A percentile compares a stretch with the other conserved stretches of the same genome.
Conservation (phyloP, 2,113 vertebrate species). For the Procavia capensis region DNA sequence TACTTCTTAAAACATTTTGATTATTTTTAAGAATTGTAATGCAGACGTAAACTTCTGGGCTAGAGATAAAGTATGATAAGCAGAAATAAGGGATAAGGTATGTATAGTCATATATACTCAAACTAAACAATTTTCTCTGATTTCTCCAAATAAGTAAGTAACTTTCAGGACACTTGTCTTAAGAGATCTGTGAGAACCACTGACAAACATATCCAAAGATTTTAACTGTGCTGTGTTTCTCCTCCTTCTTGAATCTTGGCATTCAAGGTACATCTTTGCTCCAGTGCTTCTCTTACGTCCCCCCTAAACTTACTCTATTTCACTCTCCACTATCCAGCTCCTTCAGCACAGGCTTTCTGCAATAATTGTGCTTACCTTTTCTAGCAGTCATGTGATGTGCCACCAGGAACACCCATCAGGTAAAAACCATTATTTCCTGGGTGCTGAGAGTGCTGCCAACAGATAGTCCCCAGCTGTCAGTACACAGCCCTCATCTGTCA, state of each 20-base stretch:
- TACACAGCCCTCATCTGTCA: background rate
- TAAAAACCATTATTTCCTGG: background rate
- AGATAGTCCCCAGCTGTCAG: background rate
- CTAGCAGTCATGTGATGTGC: background rate
- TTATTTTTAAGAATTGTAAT: background rate
- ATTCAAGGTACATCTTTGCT: background rate
- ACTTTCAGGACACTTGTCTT: background rate
- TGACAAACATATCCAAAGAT: background rate
- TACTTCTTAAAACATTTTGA: background rate
- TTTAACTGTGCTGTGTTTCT: background rate
- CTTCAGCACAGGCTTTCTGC: background rate
- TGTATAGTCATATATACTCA: background rate
- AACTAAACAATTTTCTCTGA: background rate
- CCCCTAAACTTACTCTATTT: background rate
- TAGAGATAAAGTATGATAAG: background rate
- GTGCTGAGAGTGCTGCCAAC: background rate
- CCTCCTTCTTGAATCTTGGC: background rate
- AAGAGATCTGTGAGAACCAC: background rate
- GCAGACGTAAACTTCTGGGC: background rate
- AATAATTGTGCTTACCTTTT: background rate
- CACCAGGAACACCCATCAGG: background rate
- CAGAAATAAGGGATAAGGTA: background rate
- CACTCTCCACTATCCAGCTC: background rate
- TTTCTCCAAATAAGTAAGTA: background rate
- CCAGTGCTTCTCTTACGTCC: background rate